Conservation (phyloP, 2,888 invertebrate genomes). For the Parochlus steinenii region DNA sequence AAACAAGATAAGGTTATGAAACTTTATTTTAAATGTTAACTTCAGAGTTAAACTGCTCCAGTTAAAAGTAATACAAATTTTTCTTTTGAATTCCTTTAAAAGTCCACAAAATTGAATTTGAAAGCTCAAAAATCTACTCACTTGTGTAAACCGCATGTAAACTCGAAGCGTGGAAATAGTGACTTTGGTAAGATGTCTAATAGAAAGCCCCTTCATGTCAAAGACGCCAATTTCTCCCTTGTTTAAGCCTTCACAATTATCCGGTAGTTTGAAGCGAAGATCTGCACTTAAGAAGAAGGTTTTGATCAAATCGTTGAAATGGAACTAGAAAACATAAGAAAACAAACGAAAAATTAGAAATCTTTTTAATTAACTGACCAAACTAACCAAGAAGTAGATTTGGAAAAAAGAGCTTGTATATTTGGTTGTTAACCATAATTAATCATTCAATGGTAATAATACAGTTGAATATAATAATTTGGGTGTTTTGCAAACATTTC, state of each 20-base stretch:
- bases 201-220: constrained; percentile 45
- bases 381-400: background rate
- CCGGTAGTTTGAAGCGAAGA: constrained; percentile 39
- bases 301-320: constrained; percentile 47
- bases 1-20: no score
- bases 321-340: constrained; percentile 28
- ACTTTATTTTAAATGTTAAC: no score
- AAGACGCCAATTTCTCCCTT: constrained; percentile 56
- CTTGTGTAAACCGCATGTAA: constrained; percentile 57
- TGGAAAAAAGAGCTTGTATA: background rate
- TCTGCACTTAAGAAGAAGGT: constrained; percentile 58
- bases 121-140: no score
- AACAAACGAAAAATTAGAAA: background rate
- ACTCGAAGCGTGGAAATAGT: constrained; percentile 44
- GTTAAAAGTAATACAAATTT: no score
- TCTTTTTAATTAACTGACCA: background rate
- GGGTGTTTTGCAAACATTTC: no score
- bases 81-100: background rate
- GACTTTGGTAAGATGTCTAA: constrained; percentile 46
- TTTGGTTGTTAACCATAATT: background rate
- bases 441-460: no score
- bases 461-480: no score
- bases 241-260: constrained; percentile 36
- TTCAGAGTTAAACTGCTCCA: no score
- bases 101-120: no score